Base-by-base conservation (phyloP, 2,797 vertebrate genomes). In the Girardinus metallicus region DNA sequence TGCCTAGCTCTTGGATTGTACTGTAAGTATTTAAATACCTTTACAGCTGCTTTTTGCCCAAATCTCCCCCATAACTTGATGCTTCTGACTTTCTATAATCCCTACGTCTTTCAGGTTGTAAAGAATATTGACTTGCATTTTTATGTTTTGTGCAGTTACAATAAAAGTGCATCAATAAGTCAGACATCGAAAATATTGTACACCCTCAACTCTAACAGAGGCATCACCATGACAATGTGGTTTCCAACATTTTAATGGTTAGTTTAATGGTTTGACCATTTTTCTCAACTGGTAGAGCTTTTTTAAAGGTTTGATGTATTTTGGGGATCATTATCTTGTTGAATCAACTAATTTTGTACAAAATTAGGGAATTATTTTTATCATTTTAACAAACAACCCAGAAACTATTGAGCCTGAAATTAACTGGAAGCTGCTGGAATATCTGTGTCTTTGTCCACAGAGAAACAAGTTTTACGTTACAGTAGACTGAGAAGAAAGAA, bases 1-100 rank as follows among this genome's bases (percentile, higher is more conserved):
- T 86, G 64, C 90, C 84, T 89, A 95, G 94, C 92, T 55, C 75
- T 95, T 91, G 94, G 94, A 92, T 87, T 95, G 1, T 95, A 95
- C 88, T 95, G 94, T 95, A 87, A 95, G 94, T 95, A 93, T 89
- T 79, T 84, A 75, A 47, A 62, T 31, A 83, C 46, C 36, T 74
- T 78, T 57, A 78, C 36, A 75, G 76, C 70, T 62, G 34, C 71
- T 80, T 57, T 83, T 83, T 76, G 76, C 55, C 85, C n/a, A 47
- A 55, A 70, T 51, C 18, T 66, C 29, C 46, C 60, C 62, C 53
- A n/a, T 23, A 10, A 70, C 71, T 64, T 21, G 3, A 36, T 53
- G 66, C 53, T 9, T 43, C 53, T 79, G 62, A 44, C 34, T 6
- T n/a, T 71, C 71, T 73, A 11, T 68, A n/a, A 44, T 53, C 12